Percentiles rank a stretch among this genome's conserved stretches.
phyloP scores from a whole-genome alignment of 2,797 vertebrate species.

The Manis javanica region DNA sequence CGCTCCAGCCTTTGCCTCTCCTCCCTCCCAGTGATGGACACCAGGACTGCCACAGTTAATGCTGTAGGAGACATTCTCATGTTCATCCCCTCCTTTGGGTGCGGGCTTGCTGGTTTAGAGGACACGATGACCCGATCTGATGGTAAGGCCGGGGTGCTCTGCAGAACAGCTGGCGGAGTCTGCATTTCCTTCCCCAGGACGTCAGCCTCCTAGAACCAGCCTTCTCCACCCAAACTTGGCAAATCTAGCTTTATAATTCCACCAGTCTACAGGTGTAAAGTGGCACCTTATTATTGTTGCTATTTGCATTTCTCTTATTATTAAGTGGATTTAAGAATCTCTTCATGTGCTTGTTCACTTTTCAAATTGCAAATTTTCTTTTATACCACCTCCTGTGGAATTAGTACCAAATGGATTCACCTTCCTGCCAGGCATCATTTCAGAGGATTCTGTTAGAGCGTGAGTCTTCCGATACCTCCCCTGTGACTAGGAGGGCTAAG shows the following conservation, averaged over 20 bases:
- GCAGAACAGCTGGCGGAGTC: not conserved
- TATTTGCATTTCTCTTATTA: not conserved
- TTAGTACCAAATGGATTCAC: not conserved
- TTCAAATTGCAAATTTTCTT: not conserved
- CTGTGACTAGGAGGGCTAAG: not conserved
- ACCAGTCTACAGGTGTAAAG: not conserved
- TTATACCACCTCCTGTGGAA: not conserved
- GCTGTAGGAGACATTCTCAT: not conserved
- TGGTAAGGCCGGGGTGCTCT: no score
- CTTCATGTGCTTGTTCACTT: not conserved
- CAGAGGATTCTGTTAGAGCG: not conserved
- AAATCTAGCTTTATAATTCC: not conserved
- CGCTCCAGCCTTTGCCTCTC: not conserved
- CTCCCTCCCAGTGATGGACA: not conserved
- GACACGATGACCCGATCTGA: not conserved
- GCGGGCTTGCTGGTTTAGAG: not conserved
- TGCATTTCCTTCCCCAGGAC: not conserved
- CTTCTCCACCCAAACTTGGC: not conserved
- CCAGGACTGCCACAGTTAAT: not conserved
- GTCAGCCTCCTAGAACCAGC: not conserved
- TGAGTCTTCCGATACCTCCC: not conserved
- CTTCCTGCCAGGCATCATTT: not conserved
- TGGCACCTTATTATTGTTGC: not conserved
- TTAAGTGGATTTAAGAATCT: not conserved
- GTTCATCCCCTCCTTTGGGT: not conserved